Evolutionary conservation across 2,797 vertebrate species (phyloP), one percentile per base, ranked within the genome.

Genomic region (Remorina albescens): DNA sequence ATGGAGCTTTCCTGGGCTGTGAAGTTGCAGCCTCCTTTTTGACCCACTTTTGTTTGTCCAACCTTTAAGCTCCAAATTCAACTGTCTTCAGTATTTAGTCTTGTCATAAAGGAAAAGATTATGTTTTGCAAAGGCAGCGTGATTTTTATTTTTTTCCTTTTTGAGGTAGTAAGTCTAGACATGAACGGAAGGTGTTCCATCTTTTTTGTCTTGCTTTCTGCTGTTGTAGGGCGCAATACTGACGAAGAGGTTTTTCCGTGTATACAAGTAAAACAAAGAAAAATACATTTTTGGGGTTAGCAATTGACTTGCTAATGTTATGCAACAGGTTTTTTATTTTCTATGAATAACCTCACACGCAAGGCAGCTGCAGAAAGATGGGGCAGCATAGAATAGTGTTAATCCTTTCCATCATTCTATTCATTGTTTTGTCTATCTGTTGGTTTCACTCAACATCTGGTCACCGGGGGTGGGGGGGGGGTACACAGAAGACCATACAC

Each of bases 381-480:
- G 46, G 5, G 11, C 26, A 65, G 36, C 26, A 19, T 2, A 8
- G 47, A 34, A 56, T 3, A 0, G 26, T 26, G 36, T 42, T 15
- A 26, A 66, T 42, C n/a, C 32, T 59, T 42, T 34, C 60, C 60
- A 49, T 60, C 26, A 46, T 41, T 60, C 58, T 37, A n/a, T 59
- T 49, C 55, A 47, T 36, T 37, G 21, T 80, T 72, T 73, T 55
- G 51, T 71, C 71, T 60, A 21, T 55, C 67, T 57, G 62, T 73
- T 60, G 32, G 60, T 84, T 55, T 57, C 64, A 81, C 74, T 84
- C 57, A 42, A 85, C 91, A 90, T 87, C 88, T 92, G 89, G 84
- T 88, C 84, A 73, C 89, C 89, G 89, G 57, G 76, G 88, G 82
- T 64, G 87, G n/a, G n/a, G 87, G n/a, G n/a, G n/a, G n/a, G n/a